Conservation (phyloP, 2,888 invertebrate genomes). For the Poecilus cupreus region DNA sequence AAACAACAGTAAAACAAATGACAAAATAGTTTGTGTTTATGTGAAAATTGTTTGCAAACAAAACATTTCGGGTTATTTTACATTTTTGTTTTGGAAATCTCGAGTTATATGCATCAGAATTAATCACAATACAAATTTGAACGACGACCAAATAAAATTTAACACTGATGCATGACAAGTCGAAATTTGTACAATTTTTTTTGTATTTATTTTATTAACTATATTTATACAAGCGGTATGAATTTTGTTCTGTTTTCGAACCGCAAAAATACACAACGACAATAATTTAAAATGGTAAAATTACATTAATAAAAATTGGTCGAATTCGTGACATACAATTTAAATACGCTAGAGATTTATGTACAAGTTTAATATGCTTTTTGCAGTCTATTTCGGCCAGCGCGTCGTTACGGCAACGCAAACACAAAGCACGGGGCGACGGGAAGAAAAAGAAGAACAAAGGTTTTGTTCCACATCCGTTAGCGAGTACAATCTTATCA, state of each 20-base stretch:
- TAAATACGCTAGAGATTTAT: slow-evolving; percentile 58
- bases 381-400: slow-evolving; percentile 61
- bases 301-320: slow-evolving; percentile 62
- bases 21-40: background rate
- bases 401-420: slow-evolving; percentile 49
- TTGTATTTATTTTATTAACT: slow-evolving; percentile 43
- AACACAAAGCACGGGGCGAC: slow-evolving; percentile 42
- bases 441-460: slow-evolving; percentile 51
- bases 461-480: slow-evolving; percentile 50
- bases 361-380: slow-evolving; percentile 59
- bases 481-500: slow-evolving; percentile 47
- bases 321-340: slow-evolving; percentile 60
- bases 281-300: slow-evolving; percentile 62
- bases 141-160: background rate
- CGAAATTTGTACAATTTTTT: slow-evolving; percentile 41
- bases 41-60: slow-evolving; percentile 41
- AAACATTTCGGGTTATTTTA: slow-evolving; percentile 55
- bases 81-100: slow-evolving; percentile 39
- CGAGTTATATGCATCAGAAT: slow-evolving; percentile 22
- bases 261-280: slow-evolving; percentile 60
- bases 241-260: slow-evolving; percentile 53
- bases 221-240: slow-evolving; percentile 56
- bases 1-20: slow-evolving; percentile 39
- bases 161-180: slow-evolving; percentile 26
- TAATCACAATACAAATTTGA: background rate